phyloP scores from a whole-genome alignment of 2,888 invertebrate genomes.

The Apamea anceps region DNA sequence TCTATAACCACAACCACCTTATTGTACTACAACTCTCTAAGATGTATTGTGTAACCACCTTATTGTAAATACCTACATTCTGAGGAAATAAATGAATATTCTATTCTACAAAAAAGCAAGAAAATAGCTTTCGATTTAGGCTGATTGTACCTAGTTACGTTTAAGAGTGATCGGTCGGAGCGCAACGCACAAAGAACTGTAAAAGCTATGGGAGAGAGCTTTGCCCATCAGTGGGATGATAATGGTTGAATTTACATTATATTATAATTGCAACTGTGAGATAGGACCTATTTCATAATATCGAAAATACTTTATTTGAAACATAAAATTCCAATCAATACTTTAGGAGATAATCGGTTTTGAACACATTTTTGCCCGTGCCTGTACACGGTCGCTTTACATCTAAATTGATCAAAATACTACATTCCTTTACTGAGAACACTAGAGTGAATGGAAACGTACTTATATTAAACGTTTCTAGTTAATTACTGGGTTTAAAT shows the following conservation, averaged over 20 bases:
- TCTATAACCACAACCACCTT: neutral
- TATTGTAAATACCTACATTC: too few species aligned
- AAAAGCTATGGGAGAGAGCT: neutral
- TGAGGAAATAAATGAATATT: too few species aligned
- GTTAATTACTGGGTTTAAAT: neutral
- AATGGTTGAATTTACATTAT: neutral
- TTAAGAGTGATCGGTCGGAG: neutral
- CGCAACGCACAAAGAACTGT: neutral
- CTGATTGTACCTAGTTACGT: neutral
- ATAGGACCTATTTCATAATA: neutral
- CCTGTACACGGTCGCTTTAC: conserved; percentile 10
- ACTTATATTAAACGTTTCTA: conserved; percentile 1
- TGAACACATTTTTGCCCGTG: neutral
- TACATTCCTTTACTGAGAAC: conserved; percentile 34
- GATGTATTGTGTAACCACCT: too few species aligned
- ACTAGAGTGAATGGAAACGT: conserved; percentile 2
- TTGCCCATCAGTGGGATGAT: neutral
- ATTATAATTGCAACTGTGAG: neutral
- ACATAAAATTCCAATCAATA: neutral
- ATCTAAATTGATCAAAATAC: conserved; percentile 11
- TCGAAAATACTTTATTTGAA: neutral
- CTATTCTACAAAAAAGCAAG: too few species aligned
- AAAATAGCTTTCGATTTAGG: neutral
- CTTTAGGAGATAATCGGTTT: neutral
- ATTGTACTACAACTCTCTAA: too few species aligned